These are phyloP conservation scores for Eriocheir sinensis DNA, from an alignment of 1,140 invertebrate species.

Conservation along the genomic window DNA sequence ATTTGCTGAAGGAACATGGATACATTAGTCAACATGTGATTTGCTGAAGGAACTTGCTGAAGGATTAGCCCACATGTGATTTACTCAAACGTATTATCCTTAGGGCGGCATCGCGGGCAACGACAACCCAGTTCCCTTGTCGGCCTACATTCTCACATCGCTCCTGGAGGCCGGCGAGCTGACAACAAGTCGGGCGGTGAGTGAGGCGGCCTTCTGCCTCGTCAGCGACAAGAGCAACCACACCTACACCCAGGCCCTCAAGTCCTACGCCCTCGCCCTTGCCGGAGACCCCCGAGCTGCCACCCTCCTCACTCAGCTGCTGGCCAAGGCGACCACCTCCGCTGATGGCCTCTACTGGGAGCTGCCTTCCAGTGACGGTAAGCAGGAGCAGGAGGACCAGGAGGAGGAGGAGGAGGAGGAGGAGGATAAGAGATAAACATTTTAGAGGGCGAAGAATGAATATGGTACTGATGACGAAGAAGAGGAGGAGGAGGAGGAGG, in stretches of 20 bases:
- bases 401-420: too few relatives aligned
- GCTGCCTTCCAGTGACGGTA: conserved; percentile 40
- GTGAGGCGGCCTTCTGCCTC: conserved; percentile 91
- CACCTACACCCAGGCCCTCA: conserved; percentile 89
- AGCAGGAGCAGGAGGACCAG: too few relatives aligned
- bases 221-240: conserved; percentile 85
- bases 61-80: too few relatives aligned
- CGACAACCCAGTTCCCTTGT: conserved; percentile 87
- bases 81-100: too few relatives aligned
- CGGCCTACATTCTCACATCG: conserved; percentile 91
- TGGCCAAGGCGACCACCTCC: conserved; percentile 27
- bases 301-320: not conserved
- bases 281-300: conserved; percentile 86
- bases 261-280: conserved; percentile 89
- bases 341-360: conserved; percentile 57
- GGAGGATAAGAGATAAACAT: too few relatives aligned
- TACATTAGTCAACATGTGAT: too few relatives aligned
- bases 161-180: conserved; percentile 87
- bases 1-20: too few relatives aligned
- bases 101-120: conserved; percentile 89
- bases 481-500: too few relatives aligned
- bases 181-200: conserved; percentile 80
- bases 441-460: too few relatives aligned
- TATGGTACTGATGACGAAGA: too few relatives aligned
- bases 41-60: too few relatives aligned